These are phyloP conservation scores for Hyla sarda DNA, from an alignment of 2,113 vertebrate genomes.

Conservation along the genomic window DNA sequence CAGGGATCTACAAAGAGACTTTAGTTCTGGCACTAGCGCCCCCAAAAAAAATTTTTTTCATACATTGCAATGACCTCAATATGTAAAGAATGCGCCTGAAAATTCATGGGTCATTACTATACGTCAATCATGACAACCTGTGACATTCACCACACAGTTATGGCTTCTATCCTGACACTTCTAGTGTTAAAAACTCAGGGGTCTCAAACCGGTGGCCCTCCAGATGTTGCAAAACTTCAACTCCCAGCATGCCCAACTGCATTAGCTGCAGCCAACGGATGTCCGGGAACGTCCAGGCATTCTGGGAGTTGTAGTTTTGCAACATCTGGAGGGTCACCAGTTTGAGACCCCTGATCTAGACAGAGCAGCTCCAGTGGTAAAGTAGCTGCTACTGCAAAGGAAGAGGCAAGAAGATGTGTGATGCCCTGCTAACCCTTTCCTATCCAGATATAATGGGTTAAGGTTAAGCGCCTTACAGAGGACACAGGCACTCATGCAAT, in stretches of 20 bases:
- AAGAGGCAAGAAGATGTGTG: not conserved
- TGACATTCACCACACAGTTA: not conserved
- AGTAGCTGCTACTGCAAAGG: not conserved
- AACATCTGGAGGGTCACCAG: no score
- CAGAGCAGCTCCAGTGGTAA: not conserved
- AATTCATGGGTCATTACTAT: not conserved
- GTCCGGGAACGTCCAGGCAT: no score
- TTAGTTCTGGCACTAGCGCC: not conserved
- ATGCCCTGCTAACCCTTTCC: constrained; percentile 12
- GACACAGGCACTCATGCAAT: not conserved
- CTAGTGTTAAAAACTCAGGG: no score
- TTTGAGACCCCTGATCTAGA: no score
- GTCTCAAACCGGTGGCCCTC: no score
- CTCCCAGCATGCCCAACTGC: no score
- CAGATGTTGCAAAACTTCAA: no score
- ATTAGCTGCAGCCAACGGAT: no score
- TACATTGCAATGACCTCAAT: constrained; percentile 3
- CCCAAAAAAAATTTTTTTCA: not conserved
- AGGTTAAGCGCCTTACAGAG: not conserved
- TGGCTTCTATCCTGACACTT: not conserved
- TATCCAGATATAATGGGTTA: not conserved
- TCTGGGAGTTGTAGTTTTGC: no score
- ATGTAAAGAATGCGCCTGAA: constrained; percentile 3
- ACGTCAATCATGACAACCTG: not conserved
- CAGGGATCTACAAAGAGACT: no score